Conservation (phyloP, 2,113 vertebrate species). For the Cavia porcellus region DNA sequence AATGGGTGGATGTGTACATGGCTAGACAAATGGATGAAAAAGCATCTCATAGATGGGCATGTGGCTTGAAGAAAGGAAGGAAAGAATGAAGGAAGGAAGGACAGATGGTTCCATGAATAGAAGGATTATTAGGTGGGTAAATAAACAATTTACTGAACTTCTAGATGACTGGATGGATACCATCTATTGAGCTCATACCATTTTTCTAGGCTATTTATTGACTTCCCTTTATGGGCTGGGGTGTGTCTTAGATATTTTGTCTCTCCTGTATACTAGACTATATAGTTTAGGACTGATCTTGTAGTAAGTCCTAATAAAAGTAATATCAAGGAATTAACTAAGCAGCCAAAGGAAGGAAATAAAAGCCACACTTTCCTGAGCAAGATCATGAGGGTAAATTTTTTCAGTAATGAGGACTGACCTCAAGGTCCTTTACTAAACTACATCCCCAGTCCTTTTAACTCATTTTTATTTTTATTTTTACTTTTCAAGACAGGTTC, state of each 20-base stretch:
- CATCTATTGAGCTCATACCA: not conserved
- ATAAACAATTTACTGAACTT: not conserved
- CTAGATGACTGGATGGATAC: not conserved
- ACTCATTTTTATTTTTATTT: not conserved
- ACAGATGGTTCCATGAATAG: not conserved
- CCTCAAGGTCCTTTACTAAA: not conserved
- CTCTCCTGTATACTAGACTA: not conserved
- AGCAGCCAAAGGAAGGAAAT: conserved; percentile 35
- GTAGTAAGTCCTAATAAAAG: not conserved
- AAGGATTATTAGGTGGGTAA: not conserved
- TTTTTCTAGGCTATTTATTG: not conserved
- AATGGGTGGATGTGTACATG: not conserved
- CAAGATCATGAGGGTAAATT: not conserved
- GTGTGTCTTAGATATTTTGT: not conserved
- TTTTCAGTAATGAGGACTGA: not conserved
- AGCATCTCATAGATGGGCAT: not conserved
- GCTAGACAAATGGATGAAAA: not conserved
- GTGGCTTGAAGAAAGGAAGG: not conserved
- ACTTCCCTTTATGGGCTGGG: not conserved
- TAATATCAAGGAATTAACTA: conserved; percentile 1
- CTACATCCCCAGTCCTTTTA: not conserved
- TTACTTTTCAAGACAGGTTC: not conserved
- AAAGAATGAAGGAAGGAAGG: not conserved
- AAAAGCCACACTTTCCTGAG: not conserved
- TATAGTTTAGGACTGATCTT: not conserved